phyloP scores from a whole-genome alignment of 1,140 invertebrate genomes.

The Batillaria attramentaria region DNA sequence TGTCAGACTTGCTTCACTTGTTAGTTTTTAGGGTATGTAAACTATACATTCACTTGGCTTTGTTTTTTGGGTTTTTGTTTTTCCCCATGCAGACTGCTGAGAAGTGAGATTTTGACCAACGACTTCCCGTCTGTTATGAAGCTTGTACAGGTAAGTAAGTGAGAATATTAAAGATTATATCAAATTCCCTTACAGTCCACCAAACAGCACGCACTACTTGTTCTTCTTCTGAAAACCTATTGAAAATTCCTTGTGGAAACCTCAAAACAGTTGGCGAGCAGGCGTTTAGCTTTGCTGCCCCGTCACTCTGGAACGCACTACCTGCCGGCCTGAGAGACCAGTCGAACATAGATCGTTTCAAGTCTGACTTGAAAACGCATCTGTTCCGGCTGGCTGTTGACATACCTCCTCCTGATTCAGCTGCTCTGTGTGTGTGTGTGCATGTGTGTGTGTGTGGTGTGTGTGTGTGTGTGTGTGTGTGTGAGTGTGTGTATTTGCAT shows the following conservation, averaged over 20 bases:
- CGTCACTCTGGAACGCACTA: too few relatives aligned
- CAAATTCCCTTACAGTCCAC: too few relatives aligned
- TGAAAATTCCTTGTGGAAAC: not conserved
- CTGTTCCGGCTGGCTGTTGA: too few relatives aligned
- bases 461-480: too few relatives aligned
- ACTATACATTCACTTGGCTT: not conserved
- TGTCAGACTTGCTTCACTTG: not conserved
- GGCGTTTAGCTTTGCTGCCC: not conserved
- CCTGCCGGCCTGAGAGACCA: not conserved
- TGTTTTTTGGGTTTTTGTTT: slow-evolving; percentile 20
- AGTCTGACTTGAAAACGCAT: too few relatives aligned
- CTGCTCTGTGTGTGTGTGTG: too few relatives aligned
- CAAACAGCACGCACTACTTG: too few relatives aligned
- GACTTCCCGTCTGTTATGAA: slow-evolving; percentile 95
- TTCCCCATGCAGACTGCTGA: slow-evolving; percentile 71
- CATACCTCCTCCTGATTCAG: too few relatives aligned
- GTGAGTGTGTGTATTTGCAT: too few relatives aligned
- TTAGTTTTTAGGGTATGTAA: too few relatives aligned
- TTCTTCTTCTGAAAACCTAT: not conserved
- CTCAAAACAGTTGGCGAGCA: not conserved
- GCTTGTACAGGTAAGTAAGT: slow-evolving; percentile 81
- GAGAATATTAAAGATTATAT: not conserved
- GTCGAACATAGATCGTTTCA: too few relatives aligned
- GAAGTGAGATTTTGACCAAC: slow-evolving; percentile 84
- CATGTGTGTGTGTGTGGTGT: too few relatives aligned